phyloP scores from a whole-genome alignment of 2,797 vertebrate species.

The Esox masquinongy region DNA sequence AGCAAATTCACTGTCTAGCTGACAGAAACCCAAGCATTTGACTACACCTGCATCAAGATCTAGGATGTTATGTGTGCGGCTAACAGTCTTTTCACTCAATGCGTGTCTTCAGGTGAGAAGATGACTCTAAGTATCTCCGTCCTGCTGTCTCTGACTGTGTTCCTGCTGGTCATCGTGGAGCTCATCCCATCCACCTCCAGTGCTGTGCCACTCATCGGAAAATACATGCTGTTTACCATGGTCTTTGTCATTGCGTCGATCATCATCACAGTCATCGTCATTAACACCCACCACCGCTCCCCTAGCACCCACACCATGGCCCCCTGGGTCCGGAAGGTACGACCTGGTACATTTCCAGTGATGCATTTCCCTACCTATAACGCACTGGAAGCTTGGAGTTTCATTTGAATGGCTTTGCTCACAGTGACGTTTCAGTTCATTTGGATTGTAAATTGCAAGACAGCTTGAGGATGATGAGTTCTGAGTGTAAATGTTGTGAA shows the following conservation, averaged over 20 bases:
- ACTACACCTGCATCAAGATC: too few relatives aligned
- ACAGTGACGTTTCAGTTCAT: not conserved
- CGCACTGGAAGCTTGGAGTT: too few relatives aligned
- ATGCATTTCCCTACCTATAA: not conserved
- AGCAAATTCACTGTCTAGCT: too few relatives aligned
- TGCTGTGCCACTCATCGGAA: slow-evolving; percentile 93
- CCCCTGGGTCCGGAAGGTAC: slow-evolving; percentile 81
- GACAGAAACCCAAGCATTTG: too few relatives aligned
- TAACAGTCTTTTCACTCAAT: too few relatives aligned
- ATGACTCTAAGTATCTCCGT: slow-evolving; percentile 98
- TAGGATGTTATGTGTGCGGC: too few relatives aligned
- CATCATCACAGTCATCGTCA: slow-evolving; percentile 95
- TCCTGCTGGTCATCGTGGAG: slow-evolving; percentile 96
- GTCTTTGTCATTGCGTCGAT: slow-evolving; percentile 95
- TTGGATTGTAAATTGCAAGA: not conserved
- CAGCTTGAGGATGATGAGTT: not conserved
- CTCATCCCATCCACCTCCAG: slow-evolving; percentile 96
- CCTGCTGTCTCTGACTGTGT: slow-evolving; percentile 92
- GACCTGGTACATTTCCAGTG: slow-evolving; percentile 22
- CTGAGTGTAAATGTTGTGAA: not conserved
- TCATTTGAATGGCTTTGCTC: too few relatives aligned
- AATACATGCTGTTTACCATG: slow-evolving; percentile 99
- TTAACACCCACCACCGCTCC: slow-evolving; percentile 96
- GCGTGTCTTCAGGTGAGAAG: slow-evolving; percentile 89
- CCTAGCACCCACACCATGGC: slow-evolving; percentile 96